Evolutionary conservation across 1,140 invertebrate species (phyloP), one percentile per base, ranked within the genome.

Genomic region (Drosophila eugracilis): DNA sequence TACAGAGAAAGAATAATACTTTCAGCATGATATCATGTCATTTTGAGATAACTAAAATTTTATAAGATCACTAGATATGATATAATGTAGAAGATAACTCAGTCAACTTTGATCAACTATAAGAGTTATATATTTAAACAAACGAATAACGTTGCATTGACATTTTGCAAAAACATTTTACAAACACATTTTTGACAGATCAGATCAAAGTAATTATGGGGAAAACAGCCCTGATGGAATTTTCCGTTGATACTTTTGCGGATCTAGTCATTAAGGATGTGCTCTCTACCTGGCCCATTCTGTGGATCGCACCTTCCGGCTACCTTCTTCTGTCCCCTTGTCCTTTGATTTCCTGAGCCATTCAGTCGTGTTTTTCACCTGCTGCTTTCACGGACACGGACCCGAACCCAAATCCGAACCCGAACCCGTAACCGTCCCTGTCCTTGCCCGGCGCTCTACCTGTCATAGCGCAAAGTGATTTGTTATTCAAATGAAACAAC

Each of bases 401-500:
- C 42, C 48, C 34, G 39, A 28, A 28, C 26, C 30, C 30, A n/a
- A 30, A 62, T 50, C 58, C 59, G 41, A 41, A 34, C 36, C 28
- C 53, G 59, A 47, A 36, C 39, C 55, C 41, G 39, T 45, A 44
- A 14, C 39, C 55, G 37, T 57, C 36, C 59, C 78, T 72, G 60
- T 59, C 42, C 76, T 73, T 63, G 47, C 50, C 48, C 44, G 67
- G 62, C 32, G 53, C 48, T 55, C 72, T 84, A 84, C 80, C 81
- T 84, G 80, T 85, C 77, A 74, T 37, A 21, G 32, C 41, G 37
- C 32, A 55, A 75, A 69, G 59, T 80, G 69, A 86, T 86, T 86
- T 86, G 81, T 86, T 86, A 86, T 86, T 86, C 59, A 85, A 86
- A 85, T 86, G 80, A 86, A 85, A 67, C 34, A 86, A 67, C 34